phyloP scores from a whole-genome alignment of 2,797 vertebrate genomes.

The Parambassis ranga region DNA sequence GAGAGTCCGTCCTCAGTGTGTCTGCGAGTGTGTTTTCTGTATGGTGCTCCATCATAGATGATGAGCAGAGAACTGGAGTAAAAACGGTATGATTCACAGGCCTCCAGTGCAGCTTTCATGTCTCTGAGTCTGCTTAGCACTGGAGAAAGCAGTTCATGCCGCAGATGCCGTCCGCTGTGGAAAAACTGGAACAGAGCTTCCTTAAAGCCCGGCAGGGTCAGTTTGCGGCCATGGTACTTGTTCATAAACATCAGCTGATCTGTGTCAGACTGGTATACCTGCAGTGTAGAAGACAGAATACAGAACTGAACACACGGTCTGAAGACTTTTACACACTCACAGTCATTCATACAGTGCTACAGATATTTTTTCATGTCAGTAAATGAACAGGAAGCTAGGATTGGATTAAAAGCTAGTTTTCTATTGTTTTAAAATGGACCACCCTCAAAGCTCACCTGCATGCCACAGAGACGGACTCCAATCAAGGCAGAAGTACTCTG shows the following conservation, averaged over 20 bases:
- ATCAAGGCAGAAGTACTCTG: slow-evolving; percentile 92
- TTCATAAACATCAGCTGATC: slow-evolving; percentile 97
- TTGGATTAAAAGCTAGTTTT: too few species aligned
- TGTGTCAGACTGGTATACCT: slow-evolving; percentile 93
- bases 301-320: too few species aligned
- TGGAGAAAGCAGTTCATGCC: slow-evolving; percentile 89
- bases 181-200: slow-evolving; percentile 97
- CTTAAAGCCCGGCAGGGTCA: slow-evolving; percentile 91
- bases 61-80: slow-evolving; percentile 96
- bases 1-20: slow-evolving; percentile 59
- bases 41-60: slow-evolving; percentile 92
- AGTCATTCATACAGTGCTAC: too few species aligned
- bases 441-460: slow-evolving; percentile 88
- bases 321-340: too few species aligned
- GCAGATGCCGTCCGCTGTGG: slow-evolving; percentile 88
- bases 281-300: background rate
- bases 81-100: slow-evolving; percentile 96
- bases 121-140: slow-evolving; percentile 90
- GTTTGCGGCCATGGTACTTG: slow-evolving; percentile 92
- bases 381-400: too few species aligned
- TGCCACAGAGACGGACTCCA: slow-evolving; percentile 92
- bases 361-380: too few species aligned
- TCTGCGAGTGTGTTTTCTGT: slow-evolving; percentile 49
- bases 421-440: too few species aligned
- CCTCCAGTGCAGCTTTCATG: slow-evolving; percentile 89